Base-by-base conservation (phyloP, 2,113 vertebrate species). In the Peromyscus leucopus region DNA sequence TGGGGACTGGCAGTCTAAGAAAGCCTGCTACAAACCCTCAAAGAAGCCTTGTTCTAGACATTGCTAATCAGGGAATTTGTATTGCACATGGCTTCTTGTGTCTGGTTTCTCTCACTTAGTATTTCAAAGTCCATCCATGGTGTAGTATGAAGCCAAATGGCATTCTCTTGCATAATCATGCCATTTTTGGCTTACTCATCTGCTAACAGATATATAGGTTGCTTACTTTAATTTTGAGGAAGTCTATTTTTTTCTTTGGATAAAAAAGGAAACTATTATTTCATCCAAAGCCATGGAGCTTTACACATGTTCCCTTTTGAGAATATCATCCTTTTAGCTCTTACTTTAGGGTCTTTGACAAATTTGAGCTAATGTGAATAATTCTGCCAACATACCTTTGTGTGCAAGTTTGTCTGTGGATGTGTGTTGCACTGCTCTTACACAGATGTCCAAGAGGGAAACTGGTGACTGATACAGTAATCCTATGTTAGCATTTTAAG, bases 161-260 rank as follows among this genome's bases (percentile, higher is more conserved):
- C 90, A 75, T 86, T 74, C 8, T n/a, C 12, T 86, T 83, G 57
- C 16, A 21, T 80, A 46, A 2, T 28, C 65, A 75, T 21, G 51
- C 19, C 26, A 78, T 31, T 48, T 89, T 93, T 78, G 82, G 16
- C n/a, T 72, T 59, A 22, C 46, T 63, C 24, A n/a, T 76, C 75
- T 63, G 57, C 90, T 57, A 15, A 76, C 39, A 59, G 48, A 74
- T 28, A 28, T 39, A 21, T 11, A 33, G 22, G 6, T 48, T 96
- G 12, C 51, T 94, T n/a, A 55, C 80, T 92, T 97, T 51, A 86
- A 55, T 51, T 87, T 71, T 15, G 33, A 87, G 67, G 46, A 71
- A 33, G 65, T 51, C 19, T 36, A 12, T 82, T 17, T 59, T 33
- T 55, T 59, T 10, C 59, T 59, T 59, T 36, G 21, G 22, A 42